A percentile compares a stretch with the other conserved stretches of the same genome.
Conservation (phyloP, 2,113 vertebrate genomes). For the Sapayoa aenigma region DNA sequence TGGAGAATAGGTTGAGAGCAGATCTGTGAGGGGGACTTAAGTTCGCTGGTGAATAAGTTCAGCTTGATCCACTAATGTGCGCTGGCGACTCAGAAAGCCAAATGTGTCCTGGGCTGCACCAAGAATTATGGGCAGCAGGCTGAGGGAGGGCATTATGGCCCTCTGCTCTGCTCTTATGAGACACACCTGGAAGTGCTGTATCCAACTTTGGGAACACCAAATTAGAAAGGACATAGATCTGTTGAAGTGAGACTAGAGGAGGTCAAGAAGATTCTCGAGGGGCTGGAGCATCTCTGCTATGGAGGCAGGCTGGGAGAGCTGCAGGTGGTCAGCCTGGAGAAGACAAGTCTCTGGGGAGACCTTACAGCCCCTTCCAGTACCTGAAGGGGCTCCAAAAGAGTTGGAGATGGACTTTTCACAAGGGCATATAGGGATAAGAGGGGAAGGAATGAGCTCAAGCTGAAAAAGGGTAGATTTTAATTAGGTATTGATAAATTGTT, state of each 20-base stretch:
- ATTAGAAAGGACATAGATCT: background rate
- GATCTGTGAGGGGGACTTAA: background rate
- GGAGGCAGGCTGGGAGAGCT: background rate
- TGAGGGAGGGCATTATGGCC: background rate
- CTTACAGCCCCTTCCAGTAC: background rate
- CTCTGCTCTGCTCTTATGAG: background rate
- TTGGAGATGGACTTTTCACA: background rate
- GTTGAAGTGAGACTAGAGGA: background rate
- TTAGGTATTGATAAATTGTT: background rate
- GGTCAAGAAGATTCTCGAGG: too few relatives aligned
- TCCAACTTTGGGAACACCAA: background rate
- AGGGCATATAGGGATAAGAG: accelerated
- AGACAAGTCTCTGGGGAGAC: background rate
- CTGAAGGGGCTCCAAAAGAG: background rate
- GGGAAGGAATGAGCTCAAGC: background rate
- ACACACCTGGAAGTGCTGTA: background rate
- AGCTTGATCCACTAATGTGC: accelerated
- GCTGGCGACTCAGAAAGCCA: background rate
- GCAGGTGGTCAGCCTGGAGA: background rate
- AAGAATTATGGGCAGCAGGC: background rate
- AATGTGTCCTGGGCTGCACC: accelerated
- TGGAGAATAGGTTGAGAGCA: background rate
- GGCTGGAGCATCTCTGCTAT: background rate
- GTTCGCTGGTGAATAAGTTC: background rate
- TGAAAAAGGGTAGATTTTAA: background rate